phyloP scores from a whole-genome alignment of 2,113 vertebrate genomes.

The Sinocyclocheilus anophthalmus region DNA sequence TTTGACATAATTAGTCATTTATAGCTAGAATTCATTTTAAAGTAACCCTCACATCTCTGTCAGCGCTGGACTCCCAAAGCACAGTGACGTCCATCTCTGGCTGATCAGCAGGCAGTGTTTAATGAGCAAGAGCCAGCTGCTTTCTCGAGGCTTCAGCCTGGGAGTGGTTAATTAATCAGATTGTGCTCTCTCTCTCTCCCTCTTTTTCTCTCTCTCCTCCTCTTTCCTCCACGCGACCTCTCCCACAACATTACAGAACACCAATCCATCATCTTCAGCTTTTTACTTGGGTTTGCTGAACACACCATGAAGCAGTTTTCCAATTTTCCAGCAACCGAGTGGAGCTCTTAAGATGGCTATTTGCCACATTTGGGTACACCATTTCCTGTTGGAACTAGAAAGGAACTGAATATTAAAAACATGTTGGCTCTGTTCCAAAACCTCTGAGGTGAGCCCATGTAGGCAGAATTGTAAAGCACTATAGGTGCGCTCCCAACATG shows the following conservation, averaged over 20 bases:
- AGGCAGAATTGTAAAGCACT: conserved; percentile 9
- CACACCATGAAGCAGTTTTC: conserved; percentile 29
- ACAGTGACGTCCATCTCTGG: conserved; percentile 53
- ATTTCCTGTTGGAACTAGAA: conserved; percentile 12
- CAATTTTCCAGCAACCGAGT: conserved; percentile 20
- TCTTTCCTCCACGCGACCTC: not conserved
- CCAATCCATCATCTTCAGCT: conserved; percentile 46
- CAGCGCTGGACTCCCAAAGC: conserved; percentile 40
- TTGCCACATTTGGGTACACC: conserved; percentile 18
- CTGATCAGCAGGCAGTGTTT: conserved; percentile 59
- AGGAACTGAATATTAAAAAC: conserved; percentile 2
- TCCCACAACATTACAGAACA: conserved; percentile 12
- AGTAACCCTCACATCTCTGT: not conserved
- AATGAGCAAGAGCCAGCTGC: conserved; percentile 71
- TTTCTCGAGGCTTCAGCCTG: conserved; percentile 62
- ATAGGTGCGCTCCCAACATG: not conserved
- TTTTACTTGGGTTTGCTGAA: conserved; percentile 18
- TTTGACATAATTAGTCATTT: conserved; percentile 4
- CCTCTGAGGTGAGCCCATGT: not conserved
- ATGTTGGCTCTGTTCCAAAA: not conserved
- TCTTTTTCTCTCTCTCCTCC: not conserved
- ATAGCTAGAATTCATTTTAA: not conserved
- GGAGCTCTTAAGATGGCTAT: conserved; percentile 18
- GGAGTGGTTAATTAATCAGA: conserved; percentile 74
- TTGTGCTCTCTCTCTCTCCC: not conserved